Base-by-base conservation (phyloP, 2,113 vertebrate species). In the Oncorhynchus tshawytscha region DNA sequence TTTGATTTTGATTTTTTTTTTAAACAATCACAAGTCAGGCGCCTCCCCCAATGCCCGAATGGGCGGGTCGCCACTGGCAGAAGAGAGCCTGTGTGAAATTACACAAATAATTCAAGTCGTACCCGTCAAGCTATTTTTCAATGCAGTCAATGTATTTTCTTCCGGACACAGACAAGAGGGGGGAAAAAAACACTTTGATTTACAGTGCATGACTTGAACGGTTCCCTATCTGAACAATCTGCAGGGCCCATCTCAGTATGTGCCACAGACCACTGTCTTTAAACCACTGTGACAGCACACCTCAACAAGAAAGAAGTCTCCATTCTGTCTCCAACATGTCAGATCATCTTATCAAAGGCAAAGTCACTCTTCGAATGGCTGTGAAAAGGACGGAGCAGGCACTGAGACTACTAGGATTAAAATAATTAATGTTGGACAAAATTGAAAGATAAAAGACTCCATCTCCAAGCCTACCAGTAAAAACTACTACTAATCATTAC, bases 331-430 rank as follows among this genome's bases (percentile, higher is more conserved):
- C 57, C 70, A 48, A 67, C 72, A 74, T 68, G 77, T 75, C 77
- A 82, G 75, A 83, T 78, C 71, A 81, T 71, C 77, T 71, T 79
- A 77, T 74, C 77, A 83, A 73, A 84, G 57, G 25, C 72, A 15
- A 67, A 31, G 70, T 29, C 57, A 73, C 34, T 49, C 57, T 72
- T 27, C 20, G 59, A 76, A 72, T 77, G 76, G 70, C 34, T 71
- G 74, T 48, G 77, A 29, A 78, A 83, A 74, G 77, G 6, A 77
- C 20, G 62, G 59, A 59, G 73, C 67, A 65, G n/a, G 64, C 81
- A 51, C 51, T 34, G 27, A 71, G 54, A 71, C 59, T 34, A 34
- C 8, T 68, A 34, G 16, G 39, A 68, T 34, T 12, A 39, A 22
- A 68, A 68, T 45, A 68, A 68, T 68, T 20, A 0, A 20, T 68